Conservation (phyloP, 2,888 invertebrate genomes). For the Trachelus troglodyta region DNA sequence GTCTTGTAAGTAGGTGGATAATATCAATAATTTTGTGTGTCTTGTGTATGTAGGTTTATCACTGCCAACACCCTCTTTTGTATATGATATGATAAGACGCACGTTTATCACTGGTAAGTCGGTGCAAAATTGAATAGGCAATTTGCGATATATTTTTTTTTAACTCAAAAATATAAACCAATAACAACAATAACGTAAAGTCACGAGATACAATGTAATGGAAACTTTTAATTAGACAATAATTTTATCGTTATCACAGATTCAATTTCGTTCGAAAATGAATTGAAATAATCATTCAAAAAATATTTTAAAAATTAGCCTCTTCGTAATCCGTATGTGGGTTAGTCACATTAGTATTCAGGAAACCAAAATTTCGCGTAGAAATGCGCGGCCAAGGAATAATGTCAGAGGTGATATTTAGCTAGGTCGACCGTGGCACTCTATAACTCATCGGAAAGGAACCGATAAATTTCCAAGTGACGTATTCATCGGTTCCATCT, state of each 20-base stretch:
- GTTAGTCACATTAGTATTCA: neutral
- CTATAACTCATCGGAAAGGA: slow-evolving; percentile 14
- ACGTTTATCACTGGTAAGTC: neutral
- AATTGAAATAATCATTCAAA: neutral
- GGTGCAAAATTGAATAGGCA: neutral
- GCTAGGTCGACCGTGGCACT: neutral
- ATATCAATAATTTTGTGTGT: neutral
- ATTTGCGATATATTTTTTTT: neutral
- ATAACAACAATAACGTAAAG: neutral
- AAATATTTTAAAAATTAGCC: neutral
- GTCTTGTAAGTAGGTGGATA: neutral
- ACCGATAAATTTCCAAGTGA: slow-evolving; percentile 17
- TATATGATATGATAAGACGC: neutral
- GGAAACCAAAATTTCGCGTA: neutral
- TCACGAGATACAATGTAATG: no score
- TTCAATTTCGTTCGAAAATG: neutral
- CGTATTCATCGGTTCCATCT: slow-evolving; percentile 16
- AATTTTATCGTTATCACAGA: neutral
- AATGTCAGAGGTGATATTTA: neutral
- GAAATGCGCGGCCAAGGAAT: neutral
- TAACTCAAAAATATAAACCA: neutral
- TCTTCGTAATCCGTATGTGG: neutral
- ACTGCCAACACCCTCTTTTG: neutral
- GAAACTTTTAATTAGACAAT: no score
- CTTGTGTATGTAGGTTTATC: neutral